phyloP scores from a whole-genome alignment of 2,113 vertebrate species.

The Cygnus buccinator region DNA sequence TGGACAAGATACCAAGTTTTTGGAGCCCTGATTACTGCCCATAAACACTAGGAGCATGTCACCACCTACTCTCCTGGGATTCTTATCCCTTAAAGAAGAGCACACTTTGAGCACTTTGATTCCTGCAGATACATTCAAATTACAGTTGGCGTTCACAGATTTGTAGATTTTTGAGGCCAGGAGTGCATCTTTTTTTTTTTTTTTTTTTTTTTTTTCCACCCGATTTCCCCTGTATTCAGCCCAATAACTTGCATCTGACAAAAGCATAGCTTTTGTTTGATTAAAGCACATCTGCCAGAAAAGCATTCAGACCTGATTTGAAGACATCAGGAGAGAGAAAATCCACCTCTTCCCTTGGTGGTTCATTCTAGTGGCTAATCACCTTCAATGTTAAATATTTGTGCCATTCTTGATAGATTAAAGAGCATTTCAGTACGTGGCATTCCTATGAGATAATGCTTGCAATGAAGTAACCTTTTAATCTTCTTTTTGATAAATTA shows the following conservation, averaged over 20 bases:
- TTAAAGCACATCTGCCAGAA: conserved; percentile 62
- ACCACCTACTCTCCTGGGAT: not conserved
- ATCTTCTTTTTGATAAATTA: conserved; percentile 74
- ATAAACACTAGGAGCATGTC: not conserved
- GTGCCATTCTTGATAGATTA: conserved; percentile 68
- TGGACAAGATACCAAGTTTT: not conserved
- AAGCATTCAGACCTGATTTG: conserved; percentile 52
- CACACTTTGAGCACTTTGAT: conserved; percentile 26
- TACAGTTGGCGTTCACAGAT: conserved; percentile 39
- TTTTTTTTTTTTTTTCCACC: not conserved
- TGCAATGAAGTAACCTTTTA: conserved; percentile 68
- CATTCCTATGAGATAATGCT: conserved; percentile 66
- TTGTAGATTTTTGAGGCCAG: conserved; percentile 57
- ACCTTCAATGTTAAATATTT: conserved; percentile 70
- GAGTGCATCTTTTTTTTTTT: not conserved
- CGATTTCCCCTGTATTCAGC: not conserved
- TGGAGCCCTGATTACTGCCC: not conserved
- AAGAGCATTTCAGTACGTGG: conserved; percentile 52
- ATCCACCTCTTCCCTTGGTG: conserved; percentile 51
- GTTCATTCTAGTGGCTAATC: conserved; percentile 61
- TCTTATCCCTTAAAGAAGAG: not conserved
- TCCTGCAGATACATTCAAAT: conserved; percentile 34
- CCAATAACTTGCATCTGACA: conserved; percentile 22
- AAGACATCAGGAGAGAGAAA: conserved; percentile 33
- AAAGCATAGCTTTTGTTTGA: conserved; percentile 30